Evolutionary conservation across 2,888 invertebrate species (phyloP).

Genomic region (Pollenia amentaria): DNA sequence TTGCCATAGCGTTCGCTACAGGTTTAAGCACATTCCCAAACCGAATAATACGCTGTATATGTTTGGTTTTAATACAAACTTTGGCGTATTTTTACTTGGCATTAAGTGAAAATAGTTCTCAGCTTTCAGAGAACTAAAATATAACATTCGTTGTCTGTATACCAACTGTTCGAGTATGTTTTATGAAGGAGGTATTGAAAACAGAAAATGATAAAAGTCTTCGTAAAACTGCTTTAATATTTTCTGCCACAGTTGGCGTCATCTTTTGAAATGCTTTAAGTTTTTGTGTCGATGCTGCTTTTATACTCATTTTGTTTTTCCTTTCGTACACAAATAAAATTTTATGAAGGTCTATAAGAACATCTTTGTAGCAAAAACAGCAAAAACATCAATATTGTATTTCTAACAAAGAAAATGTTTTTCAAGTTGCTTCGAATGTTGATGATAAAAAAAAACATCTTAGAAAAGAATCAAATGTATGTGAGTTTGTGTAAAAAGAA

Average conservation of each 20-base stretch:
- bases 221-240: conserved; percentile 9
- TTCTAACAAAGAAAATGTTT: conserved; percentile 52
- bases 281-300: conserved; percentile 25
- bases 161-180: no score
- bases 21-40: no score
- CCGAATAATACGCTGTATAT: conserved; percentile 37
- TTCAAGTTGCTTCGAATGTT: conserved; percentile 30
- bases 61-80: conserved; percentile 38
- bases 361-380: conserved; percentile 39
- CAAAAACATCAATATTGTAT: conserved; percentile 48
- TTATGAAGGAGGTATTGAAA: no score
- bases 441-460: conserved; percentile 24
- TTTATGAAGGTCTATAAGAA: conserved; percentile 67
- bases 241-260: conserved; percentile 61
- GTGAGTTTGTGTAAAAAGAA: conserved; percentile 13
- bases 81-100: background rate
- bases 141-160: background rate
- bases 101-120: conserved; percentile 29
- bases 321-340: conserved; percentile 68
- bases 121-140: conserved; percentile 40
- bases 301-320: conserved; percentile 51
- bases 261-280: conserved; percentile 46
- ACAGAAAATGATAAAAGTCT: background rate
- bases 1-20: conserved; percentile 21
- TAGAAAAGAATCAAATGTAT: background rate